Conservation (phyloP, 2,797 vertebrate genomes). For the Rallus crepitans region DNA sequence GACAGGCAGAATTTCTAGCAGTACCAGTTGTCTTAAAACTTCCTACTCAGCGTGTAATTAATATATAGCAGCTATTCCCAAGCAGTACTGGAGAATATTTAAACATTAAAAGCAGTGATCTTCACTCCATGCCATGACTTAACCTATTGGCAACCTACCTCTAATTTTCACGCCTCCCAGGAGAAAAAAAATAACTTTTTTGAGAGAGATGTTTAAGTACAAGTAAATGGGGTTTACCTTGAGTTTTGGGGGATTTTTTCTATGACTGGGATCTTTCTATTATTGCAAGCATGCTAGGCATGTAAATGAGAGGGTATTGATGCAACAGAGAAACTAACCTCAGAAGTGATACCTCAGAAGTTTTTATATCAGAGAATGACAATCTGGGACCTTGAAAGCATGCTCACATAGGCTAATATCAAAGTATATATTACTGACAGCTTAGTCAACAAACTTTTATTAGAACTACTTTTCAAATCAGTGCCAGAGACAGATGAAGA, state of each 20-base stretch:
- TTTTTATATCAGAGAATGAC: background rate
- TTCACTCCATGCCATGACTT: background rate
- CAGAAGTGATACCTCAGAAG: background rate
- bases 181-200: background rate
- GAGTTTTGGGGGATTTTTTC: background rate
- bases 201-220: background rate
- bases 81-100: background rate
- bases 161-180: conserved; percentile 36
- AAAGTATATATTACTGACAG: background rate
- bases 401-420: background rate
- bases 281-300: background rate
- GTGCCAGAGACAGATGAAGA: background rate
- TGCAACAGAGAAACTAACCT: background rate
- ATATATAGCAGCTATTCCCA: conserved; percentile 5
- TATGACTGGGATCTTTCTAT: background rate
- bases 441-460: background rate
- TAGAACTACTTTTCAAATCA: background rate
- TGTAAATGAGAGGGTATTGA: background rate
- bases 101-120: conserved; percentile 3
- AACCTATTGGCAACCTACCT: background rate
- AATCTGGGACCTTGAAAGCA: background rate
- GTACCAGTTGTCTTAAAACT: conserved; percentile 52
- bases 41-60: conserved; percentile 25
- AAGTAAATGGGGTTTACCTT: background rate
- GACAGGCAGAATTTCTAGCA: conserved; percentile 67